Evolutionary conservation across 2,113 vertebrate genomes (phyloP).

Genomic region (Aegithalos caudatus): DNA sequence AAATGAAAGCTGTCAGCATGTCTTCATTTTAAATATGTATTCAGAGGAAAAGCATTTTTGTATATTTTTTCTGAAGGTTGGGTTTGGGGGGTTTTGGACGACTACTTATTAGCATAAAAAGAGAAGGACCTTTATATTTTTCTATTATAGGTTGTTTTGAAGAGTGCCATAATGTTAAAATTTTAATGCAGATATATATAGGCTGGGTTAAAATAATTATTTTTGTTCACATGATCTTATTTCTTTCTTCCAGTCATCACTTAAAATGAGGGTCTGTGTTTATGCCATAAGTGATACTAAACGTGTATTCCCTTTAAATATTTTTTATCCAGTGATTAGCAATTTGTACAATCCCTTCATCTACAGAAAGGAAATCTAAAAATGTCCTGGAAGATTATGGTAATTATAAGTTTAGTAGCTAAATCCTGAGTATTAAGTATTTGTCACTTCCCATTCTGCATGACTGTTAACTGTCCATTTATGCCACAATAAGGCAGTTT

Average conservation of each 20-base stretch:
- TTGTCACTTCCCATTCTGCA: not conserved
- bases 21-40: conserved; percentile 50
- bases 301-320: not conserved
- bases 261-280: not conserved
- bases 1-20: conserved; percentile 45
- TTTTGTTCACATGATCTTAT: not conserved
- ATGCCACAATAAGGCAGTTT: not conserved
- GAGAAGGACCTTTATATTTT: conserved; percentile 12
- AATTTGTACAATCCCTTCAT: not conserved
- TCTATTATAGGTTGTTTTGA: conserved; percentile 19
- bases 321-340: not conserved
- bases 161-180: not conserved
- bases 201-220: conserved; percentile 20
- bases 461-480: not conserved
- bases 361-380: not conserved
- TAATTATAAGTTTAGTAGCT: not conserved
- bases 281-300: not conserved
- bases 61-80: conserved; percentile 10
- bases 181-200: not conserved
- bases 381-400: not conserved
- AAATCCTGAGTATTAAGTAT: not conserved
- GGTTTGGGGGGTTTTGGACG: not conserved
- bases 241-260: not conserved
- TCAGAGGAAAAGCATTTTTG: conserved; percentile 5
- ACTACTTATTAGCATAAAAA: conserved; percentile 8